Percentiles rank a stretch among this genome's conserved stretches.
Evolutionary conservation across 2,113 vertebrate genomes (phyloP).

Genomic region (Nerophis lumbriciformis): DNA sequence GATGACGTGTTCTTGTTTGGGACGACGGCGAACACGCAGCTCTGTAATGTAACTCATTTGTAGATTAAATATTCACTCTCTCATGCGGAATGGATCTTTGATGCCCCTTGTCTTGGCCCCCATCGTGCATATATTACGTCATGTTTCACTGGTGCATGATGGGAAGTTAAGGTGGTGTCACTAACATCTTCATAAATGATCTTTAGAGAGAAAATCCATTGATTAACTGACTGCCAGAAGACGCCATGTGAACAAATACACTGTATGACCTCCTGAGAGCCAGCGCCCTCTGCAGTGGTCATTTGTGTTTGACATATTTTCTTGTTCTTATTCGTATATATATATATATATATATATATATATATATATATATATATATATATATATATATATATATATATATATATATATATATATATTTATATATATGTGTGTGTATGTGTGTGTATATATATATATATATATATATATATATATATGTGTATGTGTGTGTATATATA

Average conservation of each 20-base stretch:
- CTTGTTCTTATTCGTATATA: too few species aligned
- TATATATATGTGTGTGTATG: too few species aligned
- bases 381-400: too few species aligned
- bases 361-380: too few species aligned
- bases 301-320: too few species aligned
- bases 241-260: neutral
- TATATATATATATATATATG: too few species aligned
- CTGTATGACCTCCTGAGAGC: too few species aligned
- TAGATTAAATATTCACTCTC: neutral
- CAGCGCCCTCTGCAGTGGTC: too few species aligned
- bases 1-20: neutral
- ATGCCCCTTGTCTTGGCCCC: neutral
- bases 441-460: too few species aligned
- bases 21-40: neutral
- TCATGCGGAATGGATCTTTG: neutral
- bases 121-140: slow-evolving; percentile 24
- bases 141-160: slow-evolving; percentile 36
- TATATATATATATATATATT: too few species aligned
- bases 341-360: too few species aligned
- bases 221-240: slow-evolving; percentile 26
- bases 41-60: slow-evolving; percentile 1
- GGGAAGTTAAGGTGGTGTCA: slow-evolving; percentile 25
- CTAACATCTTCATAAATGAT: slow-evolving; percentile 29
- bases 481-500: too few species aligned
- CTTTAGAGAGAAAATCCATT: slow-evolving; percentile 8